Evolutionary conservation across 2,888 invertebrate genomes (phyloP), one percentile per base, ranked within the genome.

Genomic region (Cenopis cana): DNA sequence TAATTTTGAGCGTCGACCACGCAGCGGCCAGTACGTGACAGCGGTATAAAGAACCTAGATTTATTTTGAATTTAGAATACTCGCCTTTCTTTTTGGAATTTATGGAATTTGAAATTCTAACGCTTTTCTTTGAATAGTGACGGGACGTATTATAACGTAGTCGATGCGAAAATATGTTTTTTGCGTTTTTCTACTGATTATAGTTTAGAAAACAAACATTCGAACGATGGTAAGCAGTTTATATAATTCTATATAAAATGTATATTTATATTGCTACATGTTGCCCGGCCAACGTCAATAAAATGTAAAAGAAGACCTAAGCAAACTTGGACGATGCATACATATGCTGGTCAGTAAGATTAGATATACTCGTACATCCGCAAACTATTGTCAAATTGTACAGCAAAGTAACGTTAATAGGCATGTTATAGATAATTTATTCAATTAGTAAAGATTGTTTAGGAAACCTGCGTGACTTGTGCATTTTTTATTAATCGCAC

Each of bases 21-120:
- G 69, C 50, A 59, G 59, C 20, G 50, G 24, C 33, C 41, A 38
- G 38, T 41, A 65, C 70, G 70, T 70, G 70, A 70, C 59, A 14
- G 33, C n/a, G 12, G 46, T 70, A n/a, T 49, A 11, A 70, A 60
- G 17, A 33, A 49, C 41, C 5, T 9, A 2, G 11, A 18, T 10
- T 57, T n/a, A 38, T 36, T 62, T 61, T 62, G 14, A 69, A 69
- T 62, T 61, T 61, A 46, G 61, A 68, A 68, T 33, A 18, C 17
- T 14, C 10, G 14, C 46, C 12, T 46, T 66, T 11, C 20, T 12
- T n/a, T 24, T 24, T 11, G n/a, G 41, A 41, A n/a, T 38, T 11
- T 33, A 11, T 49, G 18, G 10, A 18, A n/a, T 54, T 61, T 3
- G 11, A 52, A 68, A 54, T 62, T 55, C 6, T 54, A 68, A 49